Conservation (phyloP, 2,888 invertebrate genomes). For the Pristionchus fissidentatus region DNA sequence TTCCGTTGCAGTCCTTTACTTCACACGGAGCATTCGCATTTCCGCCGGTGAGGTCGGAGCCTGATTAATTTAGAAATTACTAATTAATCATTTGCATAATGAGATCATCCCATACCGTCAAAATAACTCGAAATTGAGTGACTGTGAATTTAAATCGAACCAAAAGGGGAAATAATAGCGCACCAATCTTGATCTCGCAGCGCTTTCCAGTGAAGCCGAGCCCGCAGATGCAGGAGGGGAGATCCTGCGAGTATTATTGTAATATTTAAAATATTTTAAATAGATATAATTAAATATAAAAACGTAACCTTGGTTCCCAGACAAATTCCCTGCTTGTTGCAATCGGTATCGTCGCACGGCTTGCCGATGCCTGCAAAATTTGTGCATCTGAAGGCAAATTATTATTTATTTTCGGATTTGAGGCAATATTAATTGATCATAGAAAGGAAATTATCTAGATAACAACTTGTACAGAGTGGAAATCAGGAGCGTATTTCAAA, state of each 20-base stretch:
- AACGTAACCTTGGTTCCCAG: conserved; percentile 59
- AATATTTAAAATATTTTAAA: neutral
- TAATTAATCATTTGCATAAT: too few relatives aligned
- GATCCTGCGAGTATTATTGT: neutral
- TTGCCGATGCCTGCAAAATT: conserved; percentile 60
- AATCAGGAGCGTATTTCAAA: too few relatives aligned
- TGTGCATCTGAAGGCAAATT: neutral
- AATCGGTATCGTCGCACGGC: conserved; percentile 65
- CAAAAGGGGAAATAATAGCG: neutral
- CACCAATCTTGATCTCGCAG: conserved; percentile 51
- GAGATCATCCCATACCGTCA: too few relatives aligned
- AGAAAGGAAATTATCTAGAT: too few relatives aligned
- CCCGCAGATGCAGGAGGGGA: conserved; percentile 58
- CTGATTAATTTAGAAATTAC: too few relatives aligned
- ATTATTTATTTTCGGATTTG: too few relatives aligned
- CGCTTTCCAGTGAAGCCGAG: conserved; percentile 18
- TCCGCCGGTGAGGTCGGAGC: neutral
- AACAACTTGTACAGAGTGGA: too few relatives aligned
- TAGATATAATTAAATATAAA: neutral
- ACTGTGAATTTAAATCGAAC: neutral
- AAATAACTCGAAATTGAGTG: too few relatives aligned
- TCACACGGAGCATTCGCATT: conserved; percentile 51
- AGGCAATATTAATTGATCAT: too few relatives aligned
- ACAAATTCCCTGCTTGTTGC: conserved; percentile 65
- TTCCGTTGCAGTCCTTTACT: conserved; percentile 62